A percentile compares a stretch with the other conserved stretches of the same genome.
These are phyloP conservation scores for Anhinga anhinga DNA, from an alignment of 2,113 vertebrate species.

Conservation along the genomic window DNA sequence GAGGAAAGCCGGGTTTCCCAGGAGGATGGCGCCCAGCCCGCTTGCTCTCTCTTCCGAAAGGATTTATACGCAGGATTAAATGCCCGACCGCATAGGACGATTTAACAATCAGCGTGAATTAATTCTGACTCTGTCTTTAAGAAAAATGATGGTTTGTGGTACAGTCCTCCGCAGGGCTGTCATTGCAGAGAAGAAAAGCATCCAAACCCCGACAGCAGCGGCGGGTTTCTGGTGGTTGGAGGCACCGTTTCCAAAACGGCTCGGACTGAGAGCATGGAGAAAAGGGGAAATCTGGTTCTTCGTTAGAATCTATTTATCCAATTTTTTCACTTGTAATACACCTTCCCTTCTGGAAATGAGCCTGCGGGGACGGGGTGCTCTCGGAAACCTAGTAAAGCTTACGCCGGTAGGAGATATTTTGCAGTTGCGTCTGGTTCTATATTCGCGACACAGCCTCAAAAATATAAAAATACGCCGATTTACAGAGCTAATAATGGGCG, in stretches of 20 bases:
- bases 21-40: not conserved
- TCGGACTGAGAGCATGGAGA: not conserved
- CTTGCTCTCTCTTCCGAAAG: not conserved
- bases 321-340: not conserved
- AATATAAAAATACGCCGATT: fast-evolving
- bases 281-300: not conserved
- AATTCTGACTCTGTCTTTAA: not conserved
- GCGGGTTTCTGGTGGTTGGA: not conserved
- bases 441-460: fast-evolving
- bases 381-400: not conserved
- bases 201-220: not conserved
- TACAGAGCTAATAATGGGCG: not conserved
- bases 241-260: not conserved
- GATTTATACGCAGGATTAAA: not conserved
- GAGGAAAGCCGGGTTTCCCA: not conserved
- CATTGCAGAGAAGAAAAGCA: not conserved
- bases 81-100: not conserved
- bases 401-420: not conserved
- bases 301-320: too few species aligned
- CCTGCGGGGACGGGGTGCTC: not conserved
- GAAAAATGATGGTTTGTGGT: not conserved
- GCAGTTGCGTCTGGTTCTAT: not conserved
- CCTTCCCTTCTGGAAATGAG: not conserved
- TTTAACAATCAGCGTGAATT: not conserved
- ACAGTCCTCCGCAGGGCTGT: not conserved